Percentiles rank a stretch among this genome's conserved stretches.
Conservation (phyloP, 1,140 invertebrate genomes). For the Brachionus manjavacas region DNA sequence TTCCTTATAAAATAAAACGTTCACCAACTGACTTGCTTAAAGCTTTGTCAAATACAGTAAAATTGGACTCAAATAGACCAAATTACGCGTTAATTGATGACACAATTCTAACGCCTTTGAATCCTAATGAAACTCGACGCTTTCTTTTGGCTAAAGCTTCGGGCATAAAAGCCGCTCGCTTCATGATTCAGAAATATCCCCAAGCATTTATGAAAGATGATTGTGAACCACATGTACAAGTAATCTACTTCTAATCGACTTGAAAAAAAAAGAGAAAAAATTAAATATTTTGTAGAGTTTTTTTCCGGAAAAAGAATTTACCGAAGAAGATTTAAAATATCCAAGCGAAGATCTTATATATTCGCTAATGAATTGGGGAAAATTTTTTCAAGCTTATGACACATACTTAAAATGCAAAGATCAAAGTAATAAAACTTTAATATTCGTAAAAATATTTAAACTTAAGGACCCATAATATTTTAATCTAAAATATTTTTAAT, state of each 20-base stretch:
- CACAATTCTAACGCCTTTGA: conserved; percentile 5
- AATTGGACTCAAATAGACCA: neutral
- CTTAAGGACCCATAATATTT: too few species aligned
- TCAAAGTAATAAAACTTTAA: neutral
- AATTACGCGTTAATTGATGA: conserved; percentile 25
- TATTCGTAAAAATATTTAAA: too few species aligned
- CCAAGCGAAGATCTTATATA: conserved; percentile 23
- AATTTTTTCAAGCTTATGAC: conserved; percentile 18
- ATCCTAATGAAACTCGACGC: neutral
- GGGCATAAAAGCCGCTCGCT: conserved; percentile 27
- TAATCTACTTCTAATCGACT: neutral
- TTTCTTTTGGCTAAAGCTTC: conserved; percentile 36
- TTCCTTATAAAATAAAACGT: conserved; percentile 26
- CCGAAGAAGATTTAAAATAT: conserved; percentile 38
- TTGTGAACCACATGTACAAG: conserved; percentile 3
- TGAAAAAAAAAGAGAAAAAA: neutral
- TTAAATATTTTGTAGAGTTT: neutral
- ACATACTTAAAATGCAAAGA: conserved; percentile 21
- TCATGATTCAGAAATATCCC: conserved; percentile 40
- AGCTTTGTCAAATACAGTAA: conserved; percentile 26
- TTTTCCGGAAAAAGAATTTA: conserved; percentile 36
- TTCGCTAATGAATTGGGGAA: conserved; percentile 34
- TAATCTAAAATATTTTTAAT: too few species aligned
- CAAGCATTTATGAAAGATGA: conserved; percentile 37
- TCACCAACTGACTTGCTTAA: conserved; percentile 33